Percentiles rank a stretch among this genome's conserved stretches.
Evolutionary conservation across 2,888 invertebrate species (phyloP).

Genomic region (Choristoneura rosaceana): DNA sequence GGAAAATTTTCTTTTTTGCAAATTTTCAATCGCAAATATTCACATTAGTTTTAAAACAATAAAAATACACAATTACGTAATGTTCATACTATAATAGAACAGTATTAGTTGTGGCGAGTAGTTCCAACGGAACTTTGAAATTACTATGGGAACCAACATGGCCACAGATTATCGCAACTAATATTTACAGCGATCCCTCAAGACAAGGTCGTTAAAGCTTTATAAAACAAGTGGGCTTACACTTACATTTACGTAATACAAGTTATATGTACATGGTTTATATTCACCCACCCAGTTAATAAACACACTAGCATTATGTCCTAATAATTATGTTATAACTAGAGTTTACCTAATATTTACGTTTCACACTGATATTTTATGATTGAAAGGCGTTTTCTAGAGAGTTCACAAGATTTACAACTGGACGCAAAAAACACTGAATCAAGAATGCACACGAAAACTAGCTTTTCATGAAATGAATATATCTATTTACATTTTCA

Average conservation of each 20-base stretch:
- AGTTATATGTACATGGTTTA: conserved; percentile 55
- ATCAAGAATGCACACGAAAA: neutral
- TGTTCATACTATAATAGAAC: neutral
- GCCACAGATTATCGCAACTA: conserved; percentile 75
- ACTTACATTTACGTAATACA: conserved; percentile 52
- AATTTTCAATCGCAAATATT: neutral
- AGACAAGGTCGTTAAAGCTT: conserved; percentile 72
- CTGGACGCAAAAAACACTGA: conserved; percentile 18
- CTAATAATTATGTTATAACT: conserved; percentile 20
- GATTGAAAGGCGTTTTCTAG: conserved; percentile 6
- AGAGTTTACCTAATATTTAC: conserved; percentile 22
- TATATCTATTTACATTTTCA: neutral
- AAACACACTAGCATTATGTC: conserved; percentile 43
- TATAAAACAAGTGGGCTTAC: conserved; percentile 53
- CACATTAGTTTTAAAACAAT: neutral
- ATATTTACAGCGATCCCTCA: conserved; percentile 69
- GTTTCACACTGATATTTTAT: conserved; percentile 18
- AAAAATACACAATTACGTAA: neutral
- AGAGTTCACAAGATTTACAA: neutral
- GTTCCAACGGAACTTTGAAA: neutral
- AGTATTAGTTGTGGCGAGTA: conserved; percentile 20
- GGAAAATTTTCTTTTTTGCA: too few species aligned
- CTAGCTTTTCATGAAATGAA: neutral
- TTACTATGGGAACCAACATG: conserved; percentile 55
- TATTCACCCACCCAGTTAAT: conserved; percentile 57